Evolutionary conservation across 2,797 vertebrate species (phyloP).

Genomic region (Lagorchestes hirsutus): DNA sequence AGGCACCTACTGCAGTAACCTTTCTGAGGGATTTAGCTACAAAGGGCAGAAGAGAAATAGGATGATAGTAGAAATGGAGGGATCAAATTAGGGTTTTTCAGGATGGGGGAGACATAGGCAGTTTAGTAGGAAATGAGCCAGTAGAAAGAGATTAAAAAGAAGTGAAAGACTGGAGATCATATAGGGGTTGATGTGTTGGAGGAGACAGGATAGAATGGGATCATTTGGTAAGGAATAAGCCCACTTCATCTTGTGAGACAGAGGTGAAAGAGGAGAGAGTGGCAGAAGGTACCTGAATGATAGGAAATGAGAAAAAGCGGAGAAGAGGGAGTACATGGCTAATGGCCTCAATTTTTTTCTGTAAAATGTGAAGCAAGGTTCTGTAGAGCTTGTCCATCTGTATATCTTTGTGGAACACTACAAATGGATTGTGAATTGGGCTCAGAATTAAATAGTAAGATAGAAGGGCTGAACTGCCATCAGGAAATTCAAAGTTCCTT

Average conservation of each 20-base stretch:
- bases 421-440: not conserved
- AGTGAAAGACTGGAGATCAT: not conserved
- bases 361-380: not conserved
- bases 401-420: not conserved
- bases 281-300: not conserved
- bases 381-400: not conserved
- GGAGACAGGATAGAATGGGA: not conserved
- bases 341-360: not conserved
- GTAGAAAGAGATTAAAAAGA: not conserved
- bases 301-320: not conserved
- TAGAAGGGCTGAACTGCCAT: not conserved
- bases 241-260: not conserved
- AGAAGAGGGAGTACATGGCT: not conserved
- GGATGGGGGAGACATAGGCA: not conserved
- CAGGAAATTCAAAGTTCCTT: not conserved
- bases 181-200: not conserved
- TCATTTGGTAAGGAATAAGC: not conserved
- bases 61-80: not conserved
- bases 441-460: not conserved
- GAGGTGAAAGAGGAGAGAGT: not conserved
- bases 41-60: not conserved
- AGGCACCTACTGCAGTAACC: not conserved
- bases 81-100: not conserved
- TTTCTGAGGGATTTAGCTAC: not conserved
- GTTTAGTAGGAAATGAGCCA: not conserved